A percentile compares a stretch with the other conserved stretches of the same genome.
Evolutionary conservation across 2,888 invertebrate species (phyloP).

Genomic region (Drosophila cognata): DNA sequence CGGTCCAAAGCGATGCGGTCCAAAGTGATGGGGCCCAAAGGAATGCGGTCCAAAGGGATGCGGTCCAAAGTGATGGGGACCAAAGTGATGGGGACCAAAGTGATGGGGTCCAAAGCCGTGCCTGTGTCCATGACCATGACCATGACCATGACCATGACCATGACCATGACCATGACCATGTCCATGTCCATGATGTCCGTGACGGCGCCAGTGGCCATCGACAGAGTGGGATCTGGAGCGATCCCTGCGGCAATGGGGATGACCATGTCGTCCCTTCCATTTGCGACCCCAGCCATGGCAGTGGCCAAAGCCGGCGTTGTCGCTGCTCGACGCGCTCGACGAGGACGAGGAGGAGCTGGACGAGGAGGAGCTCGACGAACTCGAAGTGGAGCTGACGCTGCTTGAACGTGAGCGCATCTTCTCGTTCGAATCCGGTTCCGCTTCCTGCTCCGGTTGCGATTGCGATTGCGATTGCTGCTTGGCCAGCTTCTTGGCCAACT

Average conservation of each 20-base stretch:
- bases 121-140: constrained; percentile 28
- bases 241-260: constrained; percentile 28
- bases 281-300: constrained; percentile 32
- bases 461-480: constrained; percentile 32
- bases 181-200: constrained; percentile 27
- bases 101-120: constrained; percentile 31
- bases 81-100: constrained; percentile 20
- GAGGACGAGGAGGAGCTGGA: constrained; percentile 53
- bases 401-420: constrained; percentile 47
- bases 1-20: constrained; percentile 47
- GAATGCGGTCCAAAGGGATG: constrained; percentile 40
- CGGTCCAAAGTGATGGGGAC: constrained; percentile 18
- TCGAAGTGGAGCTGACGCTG: constrained; percentile 58
- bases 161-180: constrained; percentile 24
- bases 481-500: constrained; percentile 38
- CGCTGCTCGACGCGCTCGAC: constrained; percentile 40
- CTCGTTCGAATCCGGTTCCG: background rate
- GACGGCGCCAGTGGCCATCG: constrained; percentile 33
- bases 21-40: constrained; percentile 44
- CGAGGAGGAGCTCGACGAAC: constrained; percentile 47
- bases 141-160: constrained; percentile 23
- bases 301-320: constrained; percentile 27
- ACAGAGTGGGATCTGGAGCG: constrained; percentile 36
- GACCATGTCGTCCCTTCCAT: constrained; percentile 32
- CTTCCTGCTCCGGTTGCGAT: constrained; percentile 20